Base-by-base conservation (phyloP, 2,113 vertebrate species). In the Suricata suricatta region DNA sequence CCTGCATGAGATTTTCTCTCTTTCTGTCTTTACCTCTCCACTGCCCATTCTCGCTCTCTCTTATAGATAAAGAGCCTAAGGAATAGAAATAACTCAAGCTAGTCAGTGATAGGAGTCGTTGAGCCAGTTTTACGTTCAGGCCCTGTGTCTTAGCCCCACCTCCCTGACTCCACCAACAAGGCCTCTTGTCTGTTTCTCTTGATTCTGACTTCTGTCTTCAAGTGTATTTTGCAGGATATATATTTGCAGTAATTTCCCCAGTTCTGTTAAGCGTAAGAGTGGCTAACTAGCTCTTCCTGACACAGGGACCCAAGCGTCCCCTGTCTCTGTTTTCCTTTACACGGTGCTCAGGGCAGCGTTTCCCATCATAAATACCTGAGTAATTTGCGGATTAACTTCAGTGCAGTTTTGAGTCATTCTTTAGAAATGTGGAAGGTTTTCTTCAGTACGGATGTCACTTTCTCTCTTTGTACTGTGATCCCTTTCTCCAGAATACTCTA, bases 121-220 rank as follows among this genome's bases (percentile, higher is more conserved):
- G 66, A 64, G 17, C 33, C 8, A 0, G 23, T 41, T 19, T 50
- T 35, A 7, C 31, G 0, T 11, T 25, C 31, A 31, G 15, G 33
- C 35, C 38, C 9, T 64, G 41, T 27, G 50, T 54, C 38, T 1
- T 16, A 19, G 7, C 25, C 15, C 3, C 31, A 7, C 17, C 60
- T 29, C 2, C 0, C 17, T 3, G 13, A 38, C 35, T 0, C 12
- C 16, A 7, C 0, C 23, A 25, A 7, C 27, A 47, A 60, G 4
- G 14, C 23, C 38, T n/a, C 80, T 47, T 21, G 4, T 1, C 25
- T 25, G 7, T 15, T 38, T 54, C 60, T 68, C 29, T 84, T 29
- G n/a, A 50, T 19, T 35, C 23, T 1, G 16, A 57, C 21, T 35
- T n/a, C 23, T 8, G 3, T 71, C 19, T 50, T 27, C n/a, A 2